Conservation (phyloP, 53 echinoderm and acorn worm genomes). For the Holothuria scabra region DNA sequence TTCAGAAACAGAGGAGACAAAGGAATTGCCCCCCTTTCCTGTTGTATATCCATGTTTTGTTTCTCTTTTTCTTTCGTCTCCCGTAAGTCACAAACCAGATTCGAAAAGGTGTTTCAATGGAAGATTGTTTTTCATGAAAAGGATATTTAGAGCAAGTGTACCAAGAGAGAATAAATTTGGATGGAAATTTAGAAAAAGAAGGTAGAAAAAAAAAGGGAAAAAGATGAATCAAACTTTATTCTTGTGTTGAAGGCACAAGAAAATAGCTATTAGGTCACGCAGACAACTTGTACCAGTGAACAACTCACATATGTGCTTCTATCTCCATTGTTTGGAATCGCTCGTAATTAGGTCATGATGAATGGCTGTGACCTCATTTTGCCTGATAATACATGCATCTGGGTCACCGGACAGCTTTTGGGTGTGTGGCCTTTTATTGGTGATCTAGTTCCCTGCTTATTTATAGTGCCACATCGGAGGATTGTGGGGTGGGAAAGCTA, state of each 20-base stretch:
- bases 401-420: constrained; percentile 53
- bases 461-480: constrained; percentile 29
- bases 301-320: constrained; percentile 3
- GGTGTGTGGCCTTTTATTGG: constrained; percentile 51
- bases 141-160: too few relatives aligned
- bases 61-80: too few relatives aligned
- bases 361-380: constrained; percentile 50
- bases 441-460: constrained; percentile 40
- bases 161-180: too few relatives aligned
- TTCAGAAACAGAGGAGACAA: too few relatives aligned
- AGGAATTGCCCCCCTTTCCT: too few relatives aligned
- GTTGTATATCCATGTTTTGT: too few relatives aligned
- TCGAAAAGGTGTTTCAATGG: too few relatives aligned
- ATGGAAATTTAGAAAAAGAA: neutral
- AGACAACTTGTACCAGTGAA: constrained; percentile 16
- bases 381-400: constrained; percentile 50
- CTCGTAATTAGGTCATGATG: constrained; percentile 55
- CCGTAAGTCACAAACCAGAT: too few relatives aligned
- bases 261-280: constrained; percentile 41
- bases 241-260: constrained; percentile 14
- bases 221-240: neutral
- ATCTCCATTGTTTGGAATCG: constrained; percentile 48
- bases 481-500: constrained; percentile 47
- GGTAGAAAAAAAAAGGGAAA: neutral
- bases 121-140: too few relatives aligned